Base-by-base conservation (phyloP, 1,140 invertebrate species). In the Diabrotica virgifera region DNA sequence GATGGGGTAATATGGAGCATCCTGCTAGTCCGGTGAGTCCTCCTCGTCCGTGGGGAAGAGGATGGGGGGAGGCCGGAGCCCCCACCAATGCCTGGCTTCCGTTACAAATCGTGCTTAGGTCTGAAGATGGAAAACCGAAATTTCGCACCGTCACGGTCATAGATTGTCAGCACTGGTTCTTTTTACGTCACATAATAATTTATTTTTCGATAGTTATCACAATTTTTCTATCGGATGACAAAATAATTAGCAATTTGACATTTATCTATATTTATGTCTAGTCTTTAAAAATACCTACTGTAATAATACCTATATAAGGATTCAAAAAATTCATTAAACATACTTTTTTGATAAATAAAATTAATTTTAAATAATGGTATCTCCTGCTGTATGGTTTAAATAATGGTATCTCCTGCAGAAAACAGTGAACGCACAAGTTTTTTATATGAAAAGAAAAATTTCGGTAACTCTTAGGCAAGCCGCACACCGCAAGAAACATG, bases 61-160 rank as follows among this genome's bases (percentile, higher is more conserved):
- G 77, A 69, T 81, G 80, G 52, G 79, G 80, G 56, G 80, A 80
- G 36, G 79, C 80, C 78, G 37, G 79, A 9, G 80, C 81, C 37
- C 81, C 82, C 70, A 82, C 82, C 11, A 81, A 68, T 65, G 80
- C 52, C 51, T 67, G 71, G 14, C 58, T 64, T 52, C 72, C 72
- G 70, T 74, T 76, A 58, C 72, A 76, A 74, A 72, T 76, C 74
- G 74, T 76, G 68, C 66, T 72, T 64, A 37, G 68, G 66, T 55
- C 59, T 5, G 13, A 36, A n/a, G 54, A 46, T 4, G 35, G 56
- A 35, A 14, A 10, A 51, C 59, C 38, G 46, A 60, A 13, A 36
- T 46, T 46, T 46, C 37, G 5, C 59, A 61, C 61, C 6, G 61
- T 12, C 61, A 62, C 36, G 11, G 51, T 13, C 52, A 52, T 50